phyloP scores from a whole-genome alignment of 2,888 invertebrate species.

The Catocala nupta region DNA sequence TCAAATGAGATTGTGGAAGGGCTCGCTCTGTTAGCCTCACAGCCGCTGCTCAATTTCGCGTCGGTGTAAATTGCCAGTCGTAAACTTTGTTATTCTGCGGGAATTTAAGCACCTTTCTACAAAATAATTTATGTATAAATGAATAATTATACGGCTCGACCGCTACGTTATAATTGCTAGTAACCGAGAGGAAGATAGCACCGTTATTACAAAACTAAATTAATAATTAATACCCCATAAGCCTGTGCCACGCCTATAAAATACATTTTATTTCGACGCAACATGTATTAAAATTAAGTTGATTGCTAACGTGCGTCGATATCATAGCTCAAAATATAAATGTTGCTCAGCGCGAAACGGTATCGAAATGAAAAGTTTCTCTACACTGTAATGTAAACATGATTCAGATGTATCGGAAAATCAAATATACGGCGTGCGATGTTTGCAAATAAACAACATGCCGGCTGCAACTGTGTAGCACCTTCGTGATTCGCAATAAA shows the following conservation, averaged over 20 bases:
- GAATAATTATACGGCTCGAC: slow-evolving; percentile 42
- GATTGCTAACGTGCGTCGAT: not conserved
- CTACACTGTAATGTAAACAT: slow-evolving; percentile 72
- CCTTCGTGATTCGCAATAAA: slow-evolving; percentile 81
- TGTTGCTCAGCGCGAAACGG: slow-evolving; percentile 28
- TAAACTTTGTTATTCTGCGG: slow-evolving; percentile 75
- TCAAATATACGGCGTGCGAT: slow-evolving; percentile 70
- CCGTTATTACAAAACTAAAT: slow-evolving; percentile 17
- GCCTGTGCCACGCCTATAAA: not conserved
- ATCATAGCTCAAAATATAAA: slow-evolving; percentile 28
- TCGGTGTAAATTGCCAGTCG: slow-evolving; percentile 78
- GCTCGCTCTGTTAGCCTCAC: slow-evolving; percentile 75
- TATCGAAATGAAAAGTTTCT: slow-evolving; percentile 55
- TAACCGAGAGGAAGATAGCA: slow-evolving; percentile 13
- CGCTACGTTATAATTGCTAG: slow-evolving; percentile 36
- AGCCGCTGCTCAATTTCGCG: slow-evolving; percentile 80
- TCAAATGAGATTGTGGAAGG: slow-evolving; percentile 83
- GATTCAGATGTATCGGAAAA: slow-evolving; percentile 71
- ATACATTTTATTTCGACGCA: not conserved
- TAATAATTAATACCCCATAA: not conserved
- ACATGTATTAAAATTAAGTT: not conserved
- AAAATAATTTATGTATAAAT: slow-evolving; percentile 58
- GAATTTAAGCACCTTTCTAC: slow-evolving; percentile 68
- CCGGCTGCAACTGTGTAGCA: slow-evolving; percentile 74
- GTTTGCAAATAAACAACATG: slow-evolving; percentile 77